Evolutionary conservation across 2,888 invertebrate species (phyloP), one percentile per base, ranked within the genome.

Genomic region (Sinelater perroti): DNA sequence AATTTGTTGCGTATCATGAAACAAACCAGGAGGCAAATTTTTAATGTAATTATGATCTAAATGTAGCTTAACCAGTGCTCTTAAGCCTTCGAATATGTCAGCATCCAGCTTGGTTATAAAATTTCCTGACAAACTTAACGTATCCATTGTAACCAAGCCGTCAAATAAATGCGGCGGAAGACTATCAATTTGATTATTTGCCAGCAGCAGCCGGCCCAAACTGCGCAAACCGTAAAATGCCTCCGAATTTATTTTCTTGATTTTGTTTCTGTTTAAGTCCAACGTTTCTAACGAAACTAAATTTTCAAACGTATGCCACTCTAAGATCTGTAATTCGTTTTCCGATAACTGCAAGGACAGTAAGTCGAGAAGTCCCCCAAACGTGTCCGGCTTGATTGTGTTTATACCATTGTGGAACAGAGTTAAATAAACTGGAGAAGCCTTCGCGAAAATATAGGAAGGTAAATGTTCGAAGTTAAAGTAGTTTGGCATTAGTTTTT

Each of bases 391-490:
- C 6, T 38, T 2, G 18, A 38, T 3, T 1, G 10, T 3, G 4
- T 17, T 18, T 6, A 38, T 38, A 1, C 13, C 13, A 20, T 38
- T 38, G 11, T 10, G n/a, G 10, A 11, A 18, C 11, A 38, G 21
- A 18, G 11, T 3, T n/a, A 38, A 11, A 10, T 20, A 20, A 38
- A 5, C 20, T 5, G 38, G 38, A 10, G 18, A 20, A 1, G 38
- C 20, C 21, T 38, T 38, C 1, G n/a, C 2, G 2, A 38, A 38
- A 1, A 20, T 5, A 11, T 20, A 20, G 1, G 38, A 38, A 5
- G 38, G 38, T 20, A 38, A 3, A 8, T 20, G 18, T 20, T 38
- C 38, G 3, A 38, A 38, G 10, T 18, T 38, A 10, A 38, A 38
- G n/a, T 6, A 38, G 4, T 18, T 7, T 6, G 4, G 2, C 4